Conservation (phyloP, 2,113 vertebrate genomes). For the Marmota flaviventris region DNA sequence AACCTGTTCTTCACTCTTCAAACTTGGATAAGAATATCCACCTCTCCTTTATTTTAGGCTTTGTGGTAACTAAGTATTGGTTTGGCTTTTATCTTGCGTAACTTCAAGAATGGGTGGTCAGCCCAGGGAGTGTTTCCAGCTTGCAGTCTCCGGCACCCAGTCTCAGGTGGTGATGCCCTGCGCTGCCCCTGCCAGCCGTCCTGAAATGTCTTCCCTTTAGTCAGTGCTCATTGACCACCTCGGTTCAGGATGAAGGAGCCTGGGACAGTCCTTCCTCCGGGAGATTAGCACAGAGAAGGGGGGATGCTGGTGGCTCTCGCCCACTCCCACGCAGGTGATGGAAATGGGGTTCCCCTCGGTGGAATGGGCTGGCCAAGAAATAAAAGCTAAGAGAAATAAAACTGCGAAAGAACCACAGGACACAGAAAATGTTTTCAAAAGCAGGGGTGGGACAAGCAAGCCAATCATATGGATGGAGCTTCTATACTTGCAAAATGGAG, state of each 20-base stretch:
- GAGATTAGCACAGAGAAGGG: rapidly evolving
- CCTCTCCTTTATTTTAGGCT: neutral
- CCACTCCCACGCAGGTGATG: no score
- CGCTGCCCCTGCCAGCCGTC: neutral
- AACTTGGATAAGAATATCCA: neutral
- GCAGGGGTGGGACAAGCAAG: no score
- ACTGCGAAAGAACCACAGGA: no score
- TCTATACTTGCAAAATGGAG: no score
- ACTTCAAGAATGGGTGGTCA: neutral
- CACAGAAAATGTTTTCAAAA: no score
- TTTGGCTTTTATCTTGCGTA: neutral
- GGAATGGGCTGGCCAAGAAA: no score
- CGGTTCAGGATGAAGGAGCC: no score
- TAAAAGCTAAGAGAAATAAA: no score
- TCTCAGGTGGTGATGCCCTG: neutral
- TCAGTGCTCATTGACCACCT: neutral
- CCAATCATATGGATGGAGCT: no score
- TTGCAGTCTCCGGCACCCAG: rapidly evolving
- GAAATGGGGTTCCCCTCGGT: no score
- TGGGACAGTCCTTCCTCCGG: neutral
- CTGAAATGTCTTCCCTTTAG: neutral
- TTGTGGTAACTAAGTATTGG: neutral
- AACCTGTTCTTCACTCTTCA: neutral
- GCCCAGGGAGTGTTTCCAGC: neutral
- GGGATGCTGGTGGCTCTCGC: neutral